Evolutionary conservation across 2,888 invertebrate genomes (phyloP).

Genomic region (Caenorhabditis uteleia): DNA sequence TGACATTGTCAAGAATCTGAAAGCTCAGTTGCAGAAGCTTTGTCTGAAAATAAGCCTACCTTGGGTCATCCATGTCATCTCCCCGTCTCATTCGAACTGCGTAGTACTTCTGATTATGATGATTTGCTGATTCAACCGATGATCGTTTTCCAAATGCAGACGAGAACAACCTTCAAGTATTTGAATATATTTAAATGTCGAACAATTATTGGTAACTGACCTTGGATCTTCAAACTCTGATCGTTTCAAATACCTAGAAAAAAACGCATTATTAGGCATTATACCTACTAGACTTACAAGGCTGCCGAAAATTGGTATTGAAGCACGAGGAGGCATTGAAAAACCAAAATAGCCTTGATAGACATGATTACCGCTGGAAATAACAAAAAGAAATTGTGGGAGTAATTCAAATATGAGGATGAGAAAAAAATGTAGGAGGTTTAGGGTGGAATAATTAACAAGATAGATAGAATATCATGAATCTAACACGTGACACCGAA

Average conservation of each 20-base stretch:
- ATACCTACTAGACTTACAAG: conserved; percentile 7
- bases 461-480: too few relatives aligned
- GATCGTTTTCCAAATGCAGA: conserved; percentile 35
- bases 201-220: background rate
- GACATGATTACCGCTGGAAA: conserved; percentile 40
- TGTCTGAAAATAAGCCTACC: conserved; percentile 7
- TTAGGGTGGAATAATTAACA: background rate
- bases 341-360: conserved; percentile 22
- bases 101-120: conserved; percentile 13
- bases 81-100: conserved; percentile 22
- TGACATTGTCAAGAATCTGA: conserved; percentile 37
- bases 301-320: conserved; percentile 3
- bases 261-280: background rate
- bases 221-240: conserved; percentile 37
- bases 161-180: conserved; percentile 23
- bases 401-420: too few relatives aligned
- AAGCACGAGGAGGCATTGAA: conserved; percentile 8
- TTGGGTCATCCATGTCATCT: conserved; percentile 34
- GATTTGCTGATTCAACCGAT: background rate
- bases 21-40: background rate
- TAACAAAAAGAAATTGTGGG: too few relatives aligned
- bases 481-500: too few relatives aligned
- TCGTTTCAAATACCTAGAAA: conserved; percentile 36
- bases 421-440: background rate
- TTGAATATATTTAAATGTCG: background rate